Evolutionary conservation across 2,888 invertebrate species (phyloP), one percentile per base, ranked within the genome.

Genomic region (Polia nebulosa): DNA sequence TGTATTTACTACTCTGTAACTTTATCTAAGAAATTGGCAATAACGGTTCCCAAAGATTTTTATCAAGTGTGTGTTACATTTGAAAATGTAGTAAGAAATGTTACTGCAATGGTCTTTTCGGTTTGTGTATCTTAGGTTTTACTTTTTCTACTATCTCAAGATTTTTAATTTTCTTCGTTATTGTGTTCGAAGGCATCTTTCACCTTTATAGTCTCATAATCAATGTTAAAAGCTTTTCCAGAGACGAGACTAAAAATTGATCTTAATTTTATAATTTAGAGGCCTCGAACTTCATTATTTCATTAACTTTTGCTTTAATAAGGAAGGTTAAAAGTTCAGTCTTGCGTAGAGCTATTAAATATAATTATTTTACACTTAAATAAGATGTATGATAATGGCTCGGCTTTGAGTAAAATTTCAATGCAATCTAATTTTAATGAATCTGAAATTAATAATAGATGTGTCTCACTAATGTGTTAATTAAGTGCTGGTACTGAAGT

Each of bases 251-350:
- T 13, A 53, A 63, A 64, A 63, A 72, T 68, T 68, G 36, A 41
- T 66, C 51, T 20, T 77, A 77, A 77, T 69, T 69, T 68, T 47
- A 66, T 69, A 63, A 81, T 77, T 73, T 55, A 45, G 69, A 72
- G 63, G 59, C 63, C n/a, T 56, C 27, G 29, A 72, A 80, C 51
- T 78, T 73, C 13, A 73, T 81, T 77, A 77, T 69, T 77, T 63
- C 17, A 77, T 73, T 60, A 69, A 69, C 51, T 66, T 77, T 60
- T 55, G 25, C 36, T 36, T 59, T 77, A 64, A 63, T 63, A 20
- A 72, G 51, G 53, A 57, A 65, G 61, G 81, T 76, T 76, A 20
- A 80, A 72, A 72, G 66, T 78, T 71, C 65, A 62, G 5, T 7
- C 20, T 15, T 49, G 22, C 53, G 34, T 11, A 32, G n/a, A 34